phyloP scores from a whole-genome alignment of 2,113 vertebrate genomes.

The Sigmodon hispidus region DNA sequence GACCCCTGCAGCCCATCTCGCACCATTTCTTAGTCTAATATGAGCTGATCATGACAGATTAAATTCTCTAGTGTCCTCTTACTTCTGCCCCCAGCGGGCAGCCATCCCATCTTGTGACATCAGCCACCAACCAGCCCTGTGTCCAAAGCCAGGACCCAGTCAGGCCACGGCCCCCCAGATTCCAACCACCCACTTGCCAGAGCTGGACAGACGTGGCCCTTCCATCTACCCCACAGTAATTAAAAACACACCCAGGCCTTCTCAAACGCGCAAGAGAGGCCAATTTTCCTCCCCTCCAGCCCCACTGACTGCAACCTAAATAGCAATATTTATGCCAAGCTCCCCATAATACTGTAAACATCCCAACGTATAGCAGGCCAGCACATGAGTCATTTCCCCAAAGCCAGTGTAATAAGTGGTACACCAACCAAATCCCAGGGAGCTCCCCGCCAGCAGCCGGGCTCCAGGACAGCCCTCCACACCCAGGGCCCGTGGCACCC shows the following conservation, averaged over 20 bases:
- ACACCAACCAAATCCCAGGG: conserved; percentile 73
- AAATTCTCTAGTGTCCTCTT: not conserved
- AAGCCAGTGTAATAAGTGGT: conserved; percentile 78
- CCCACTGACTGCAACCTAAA: conserved; percentile 77
- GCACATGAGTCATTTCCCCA: conserved; percentile 80
- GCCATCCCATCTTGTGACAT: not conserved
- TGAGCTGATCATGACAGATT: not conserved
- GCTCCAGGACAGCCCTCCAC: conserved; percentile 60
- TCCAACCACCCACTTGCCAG: not conserved
- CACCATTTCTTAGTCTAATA: not conserved
- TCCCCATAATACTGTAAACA: conserved; percentile 81
- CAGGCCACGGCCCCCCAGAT: conserved; percentile 47
- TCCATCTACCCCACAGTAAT: conserved; percentile 67
- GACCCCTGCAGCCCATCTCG: not conserved
- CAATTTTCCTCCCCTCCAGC: conserved; percentile 80
- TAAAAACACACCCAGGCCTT: conserved; percentile 78
- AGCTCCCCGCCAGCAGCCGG: conserved; percentile 41
- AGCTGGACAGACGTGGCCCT: conserved; percentile 66
- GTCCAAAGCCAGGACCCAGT: not conserved
- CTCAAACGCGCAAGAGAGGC: conserved; percentile 63
- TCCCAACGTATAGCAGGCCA: conserved; percentile 77
- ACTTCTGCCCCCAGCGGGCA: conserved; percentile 27
- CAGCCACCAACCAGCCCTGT: not conserved
- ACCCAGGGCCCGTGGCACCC: conserved; percentile 45
- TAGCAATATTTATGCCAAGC: conserved; percentile 82